Conservation (phyloP, 2,797 vertebrate species). For the Synanceia verrucosa region DNA sequence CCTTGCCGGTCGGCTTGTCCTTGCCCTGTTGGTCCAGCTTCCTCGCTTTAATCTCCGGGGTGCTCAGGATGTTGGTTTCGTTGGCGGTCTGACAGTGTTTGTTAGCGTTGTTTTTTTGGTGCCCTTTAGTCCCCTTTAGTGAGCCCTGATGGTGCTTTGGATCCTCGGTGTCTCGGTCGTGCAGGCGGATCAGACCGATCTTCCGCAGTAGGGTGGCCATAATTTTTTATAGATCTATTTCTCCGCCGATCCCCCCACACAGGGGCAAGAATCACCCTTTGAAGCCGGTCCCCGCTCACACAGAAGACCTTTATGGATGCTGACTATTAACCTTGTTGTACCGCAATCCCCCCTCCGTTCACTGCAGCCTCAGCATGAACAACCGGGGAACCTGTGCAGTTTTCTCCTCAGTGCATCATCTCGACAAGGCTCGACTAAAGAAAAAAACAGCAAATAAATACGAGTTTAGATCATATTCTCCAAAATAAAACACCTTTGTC, state of each 20-base stretch:
- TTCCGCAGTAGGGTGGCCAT: slow-evolving; percentile 98
- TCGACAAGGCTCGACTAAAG: slow-evolving; percentile 50
- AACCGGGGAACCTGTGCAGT: slow-evolving; percentile 63
- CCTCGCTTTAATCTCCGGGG: slow-evolving; percentile 88
- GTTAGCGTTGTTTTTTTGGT: slow-evolving; percentile 90
- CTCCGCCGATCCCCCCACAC: slow-evolving; percentile 66
- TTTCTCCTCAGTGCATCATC: slow-evolving; percentile 79
- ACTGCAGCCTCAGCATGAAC: slow-evolving; percentile 76
- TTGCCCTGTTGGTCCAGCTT: slow-evolving; percentile 88
- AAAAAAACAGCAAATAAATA: slow-evolving; percentile 10
- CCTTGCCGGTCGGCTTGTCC: slow-evolving; percentile 83
- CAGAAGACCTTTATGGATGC: slow-evolving; percentile 61
- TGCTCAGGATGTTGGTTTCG: slow-evolving; percentile 86
- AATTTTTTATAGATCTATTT: slow-evolving; percentile 64
- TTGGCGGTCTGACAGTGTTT: slow-evolving; percentile 88
- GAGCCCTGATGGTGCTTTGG: slow-evolving; percentile 96
- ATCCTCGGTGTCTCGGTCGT: slow-evolving; percentile 97
- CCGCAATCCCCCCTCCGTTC: slow-evolving; percentile 71
- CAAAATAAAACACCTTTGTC: background rate
- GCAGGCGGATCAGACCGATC: slow-evolving; percentile 97
- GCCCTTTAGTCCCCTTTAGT: slow-evolving; percentile 89
- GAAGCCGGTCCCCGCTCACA: slow-evolving; percentile 38
- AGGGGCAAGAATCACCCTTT: slow-evolving; percentile 70
- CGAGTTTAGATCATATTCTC: background rate
- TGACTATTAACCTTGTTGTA: slow-evolving; percentile 63